phyloP scores from a whole-genome alignment of 2,888 invertebrate genomes.

The Caenorhabditis wallacei region DNA sequence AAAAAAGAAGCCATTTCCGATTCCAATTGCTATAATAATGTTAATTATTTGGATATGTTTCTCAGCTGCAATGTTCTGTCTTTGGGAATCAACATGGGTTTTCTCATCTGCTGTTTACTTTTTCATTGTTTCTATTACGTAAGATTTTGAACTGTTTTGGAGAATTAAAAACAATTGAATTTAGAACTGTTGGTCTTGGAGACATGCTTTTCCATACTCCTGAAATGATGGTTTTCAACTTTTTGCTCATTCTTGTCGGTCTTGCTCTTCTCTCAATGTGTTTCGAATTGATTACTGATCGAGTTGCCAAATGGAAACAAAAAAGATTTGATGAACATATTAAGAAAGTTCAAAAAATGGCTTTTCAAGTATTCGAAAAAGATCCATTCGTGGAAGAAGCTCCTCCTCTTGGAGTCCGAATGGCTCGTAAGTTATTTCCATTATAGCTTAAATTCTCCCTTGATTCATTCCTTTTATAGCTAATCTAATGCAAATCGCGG shows the following conservation, averaged over 20 bases:
- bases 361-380: constrained; percentile 76
- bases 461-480: constrained; percentile 4
- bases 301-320: constrained; percentile 64
- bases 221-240: constrained; percentile 82
- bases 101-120: constrained; percentile 80
- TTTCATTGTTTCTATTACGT: constrained; percentile 83
- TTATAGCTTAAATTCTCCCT: not conserved
- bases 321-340: constrained; percentile 80
- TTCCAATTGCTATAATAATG: constrained; percentile 80
- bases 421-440: constrained; percentile 68
- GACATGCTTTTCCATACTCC: constrained; percentile 81
- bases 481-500: constrained; percentile 50
- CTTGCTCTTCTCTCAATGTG: constrained; percentile 82
- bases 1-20: constrained; percentile 75
- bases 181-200: constrained; percentile 82
- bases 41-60: constrained; percentile 80
- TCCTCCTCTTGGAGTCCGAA: constrained; percentile 78
- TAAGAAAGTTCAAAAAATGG: constrained; percentile 82
- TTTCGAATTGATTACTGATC: constrained; percentile 77
- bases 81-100: constrained; percentile 73
- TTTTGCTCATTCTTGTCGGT: constrained; percentile 81
- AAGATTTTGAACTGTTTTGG: not conserved
- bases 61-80: constrained; percentile 73
- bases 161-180: constrained; percentile 13
- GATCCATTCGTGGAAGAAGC: constrained; percentile 77